Base-by-base conservation (phyloP, 2,797 vertebrate species). In the Liasis olivaceus region DNA sequence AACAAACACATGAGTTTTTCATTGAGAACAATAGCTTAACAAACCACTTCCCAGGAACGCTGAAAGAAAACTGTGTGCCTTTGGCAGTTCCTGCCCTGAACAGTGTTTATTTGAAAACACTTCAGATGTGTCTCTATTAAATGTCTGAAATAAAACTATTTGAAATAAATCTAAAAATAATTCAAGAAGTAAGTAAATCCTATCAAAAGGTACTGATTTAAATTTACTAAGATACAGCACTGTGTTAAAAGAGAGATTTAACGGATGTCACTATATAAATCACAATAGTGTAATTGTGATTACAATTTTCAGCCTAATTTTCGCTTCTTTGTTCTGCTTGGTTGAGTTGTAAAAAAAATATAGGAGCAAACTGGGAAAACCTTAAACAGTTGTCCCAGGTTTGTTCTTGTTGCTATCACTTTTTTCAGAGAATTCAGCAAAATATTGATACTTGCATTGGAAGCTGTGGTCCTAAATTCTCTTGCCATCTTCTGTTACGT, bases 1-100 rank as follows among this genome's bases (percentile, higher is more conserved):
- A 98, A 98, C 97, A 98, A 98, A 98, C 98, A 98, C 98, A 98
- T 98, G 97, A 97, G 98, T 98, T 98, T 98, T 98, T 98, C 98
- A 98, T 98, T 95, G 97, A 98, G 97, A 98, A 98, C 98, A 98
- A 98, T 98, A 97, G 97, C 96, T 98, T 98, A 97, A 97, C 98
- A 98, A 98, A 98, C 97, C 97, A 98, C 98, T 98, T 98, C 97
- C 98, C 98, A 98, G 97, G 97, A 97, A 97, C 97, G 97, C 96
- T 97, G 97, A 97, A 97, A 97, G 96, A 96, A 97, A 98, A 98
- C 94, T 98, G 98, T 98, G 97, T 97, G 98, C 98, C 98, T 95
- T 93, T 97, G 97, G 98, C 98, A 96, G 94, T 97, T 96, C 95
- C 98, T 98, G 97, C 97, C 95, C 95, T 94, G 95, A 95, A 94